Percentiles rank a stretch among this genome's conserved stretches.
Evolutionary conservation across 2,113 vertebrate species (phyloP).

Genomic region (Microtus montanus): DNA sequence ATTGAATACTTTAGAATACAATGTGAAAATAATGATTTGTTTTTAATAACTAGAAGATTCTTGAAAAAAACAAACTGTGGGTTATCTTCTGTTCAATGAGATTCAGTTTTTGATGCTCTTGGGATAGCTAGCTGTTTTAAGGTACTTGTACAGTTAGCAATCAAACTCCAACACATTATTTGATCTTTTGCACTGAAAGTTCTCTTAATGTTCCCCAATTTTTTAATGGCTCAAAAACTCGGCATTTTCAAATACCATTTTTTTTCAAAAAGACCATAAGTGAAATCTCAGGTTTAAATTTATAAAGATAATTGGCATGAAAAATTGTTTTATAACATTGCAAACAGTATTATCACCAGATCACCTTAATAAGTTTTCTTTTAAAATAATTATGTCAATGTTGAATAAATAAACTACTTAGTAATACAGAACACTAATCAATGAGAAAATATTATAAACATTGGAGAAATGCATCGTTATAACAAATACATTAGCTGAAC

Average conservation of each 20-base stretch:
- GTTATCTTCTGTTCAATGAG: constrained; percentile 16
- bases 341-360: not conserved
- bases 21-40: constrained; percentile 14
- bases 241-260: not conserved
- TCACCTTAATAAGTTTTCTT: not conserved
- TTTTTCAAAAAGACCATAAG: not conserved
- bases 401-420: not conserved
- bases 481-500: not conserved
- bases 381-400: constrained; percentile 17
- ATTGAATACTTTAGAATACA: constrained; percentile 4
- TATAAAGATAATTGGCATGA: not conserved
- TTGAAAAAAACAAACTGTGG: not conserved
- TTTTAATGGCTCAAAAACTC: constrained; percentile 15
- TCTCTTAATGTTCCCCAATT: constrained; percentile 30
- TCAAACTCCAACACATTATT: not conserved
- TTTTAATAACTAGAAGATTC: not conserved
- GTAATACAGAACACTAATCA: not conserved
- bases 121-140: not conserved
- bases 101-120: constrained; percentile 40
- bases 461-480: not conserved
- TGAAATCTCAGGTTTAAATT: constrained; percentile 40
- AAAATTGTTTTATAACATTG: not conserved
- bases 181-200: not conserved
- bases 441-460: constrained; percentile 6
- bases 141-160: not conserved